phyloP scores from a whole-genome alignment of 1,140 invertebrate genomes.

The Colletes gigas region DNA sequence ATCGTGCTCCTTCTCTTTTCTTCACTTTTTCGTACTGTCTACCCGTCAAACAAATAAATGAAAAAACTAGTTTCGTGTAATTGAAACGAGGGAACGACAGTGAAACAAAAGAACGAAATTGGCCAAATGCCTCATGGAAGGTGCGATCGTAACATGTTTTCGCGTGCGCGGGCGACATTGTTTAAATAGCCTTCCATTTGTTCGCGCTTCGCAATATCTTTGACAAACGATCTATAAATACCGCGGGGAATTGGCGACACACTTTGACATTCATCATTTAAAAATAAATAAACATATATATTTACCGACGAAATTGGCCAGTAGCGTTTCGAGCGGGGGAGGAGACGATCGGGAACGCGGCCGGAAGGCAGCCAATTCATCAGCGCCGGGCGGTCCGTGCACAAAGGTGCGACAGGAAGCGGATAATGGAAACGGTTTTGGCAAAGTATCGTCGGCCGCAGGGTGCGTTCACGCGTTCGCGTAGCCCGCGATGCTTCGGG shows the following conservation, averaged over 20 bases:
- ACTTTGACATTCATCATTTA: slow-evolving; percentile 11
- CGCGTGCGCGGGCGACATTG: not conserved
- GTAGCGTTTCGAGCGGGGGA: slow-evolving; percentile 20
- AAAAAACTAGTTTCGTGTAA: too few species aligned
- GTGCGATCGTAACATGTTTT: not conserved
- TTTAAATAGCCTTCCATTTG: not conserved
- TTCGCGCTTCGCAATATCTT: not conserved
- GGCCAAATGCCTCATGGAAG: too few species aligned
- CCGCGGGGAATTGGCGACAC: not conserved
- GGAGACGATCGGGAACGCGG: slow-evolving; percentile 29
- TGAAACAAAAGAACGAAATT: too few species aligned
- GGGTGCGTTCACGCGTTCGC: slow-evolving; percentile 9
- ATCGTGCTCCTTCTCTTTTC: too few species aligned
- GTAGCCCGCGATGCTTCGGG: slow-evolving; percentile 50
- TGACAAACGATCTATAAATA: not conserved
- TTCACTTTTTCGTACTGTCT: too few species aligned
- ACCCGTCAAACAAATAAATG: too few species aligned
- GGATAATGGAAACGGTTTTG: slow-evolving; percentile 62
- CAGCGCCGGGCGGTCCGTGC: slow-evolving; percentile 8
- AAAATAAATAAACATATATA: slow-evolving; percentile 52
- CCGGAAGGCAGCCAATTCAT: slow-evolving; percentile 57
- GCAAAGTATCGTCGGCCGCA: slow-evolving; percentile 56
- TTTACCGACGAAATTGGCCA: slow-evolving; percentile 52
- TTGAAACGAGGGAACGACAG: too few species aligned
- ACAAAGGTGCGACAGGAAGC: slow-evolving; percentile 49